Conservation (phyloP, 2,113 vertebrate species). For the Hemiprocne comata region DNA sequence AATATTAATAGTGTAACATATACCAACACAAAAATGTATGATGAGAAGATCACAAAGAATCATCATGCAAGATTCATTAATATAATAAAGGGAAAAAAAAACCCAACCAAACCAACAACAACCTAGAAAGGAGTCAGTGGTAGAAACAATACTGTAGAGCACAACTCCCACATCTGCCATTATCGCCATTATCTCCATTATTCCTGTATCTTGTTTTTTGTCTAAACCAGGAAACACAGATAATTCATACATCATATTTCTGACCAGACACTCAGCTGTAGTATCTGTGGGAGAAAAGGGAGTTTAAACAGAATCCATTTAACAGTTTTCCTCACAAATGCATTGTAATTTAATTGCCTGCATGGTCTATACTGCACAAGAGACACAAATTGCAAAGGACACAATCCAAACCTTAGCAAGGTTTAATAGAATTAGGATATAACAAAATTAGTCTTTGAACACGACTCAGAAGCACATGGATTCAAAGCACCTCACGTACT, state of each 20-base stretch:
- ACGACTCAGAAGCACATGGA: background rate
- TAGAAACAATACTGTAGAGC: background rate
- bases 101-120: no score
- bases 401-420: background rate
- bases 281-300: background rate
- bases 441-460: background rate
- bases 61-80: background rate
- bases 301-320: background rate
- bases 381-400: background rate
- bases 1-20: background rate
- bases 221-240: background rate
- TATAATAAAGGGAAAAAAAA: background rate
- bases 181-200: background rate
- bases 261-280: background rate
- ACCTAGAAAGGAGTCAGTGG: background rate
- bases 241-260: background rate
- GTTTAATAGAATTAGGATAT: background rate
- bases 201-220: background rate
- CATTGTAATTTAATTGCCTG: background rate
- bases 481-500: fast-evolving
- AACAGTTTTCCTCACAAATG: background rate
- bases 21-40: background rate
- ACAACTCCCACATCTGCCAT: background rate
- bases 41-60: background rate
- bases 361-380: background rate